Evolutionary conservation across 2,113 vertebrate species (phyloP), one percentile per base, ranked within the genome.

Genomic region (pig (Sus scrofa)): DNA sequence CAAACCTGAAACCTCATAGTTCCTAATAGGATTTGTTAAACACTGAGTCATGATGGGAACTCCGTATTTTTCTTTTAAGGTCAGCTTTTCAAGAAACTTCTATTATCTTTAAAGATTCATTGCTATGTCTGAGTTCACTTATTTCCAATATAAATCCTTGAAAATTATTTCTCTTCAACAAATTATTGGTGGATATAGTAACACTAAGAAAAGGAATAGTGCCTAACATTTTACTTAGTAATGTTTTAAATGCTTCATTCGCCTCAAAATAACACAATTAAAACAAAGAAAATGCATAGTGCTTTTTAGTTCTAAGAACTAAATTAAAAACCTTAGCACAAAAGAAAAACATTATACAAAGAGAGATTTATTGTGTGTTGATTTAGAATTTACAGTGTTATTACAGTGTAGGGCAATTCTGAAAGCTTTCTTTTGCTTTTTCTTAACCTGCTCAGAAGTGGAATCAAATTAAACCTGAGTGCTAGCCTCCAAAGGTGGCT

Each of bases 191-290:
- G 3, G n/a, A 18, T 20, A 63, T 50, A 27, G 5, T 56, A 94
- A 30, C 19, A 83, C 24, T 14, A 27, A 88, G 58, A 81, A 24
- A 54, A 73, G 52, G 37, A 73, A 32, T 67, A 77, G 19, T 63
- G 91, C 65, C 7, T 89, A 74, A 56, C 30, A 44, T 86, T 90
- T 86, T 83, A 63, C 14, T 84, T 60, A 81, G 7, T 68, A 86
- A 86, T 70, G 19, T 39, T 96, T 87, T 79, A 91, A 89, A 71
- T 88, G 56, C 7, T 68, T 74, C n/a, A 15, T 58, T 94, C 95
- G 30, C 27, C 10, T 78, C 50, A 91, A 91, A 88, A 92, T 93
- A 56, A 88, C 74, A 71, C 14, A 71, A 15, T 22, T 58, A 78
- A 79, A 27, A 7, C 34, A 74, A 88, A 74, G 18, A 84, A 77